These are phyloP conservation scores for Xiphias gladius DNA, from an alignment of 2,113 vertebrate species.

Conservation along the genomic window DNA sequence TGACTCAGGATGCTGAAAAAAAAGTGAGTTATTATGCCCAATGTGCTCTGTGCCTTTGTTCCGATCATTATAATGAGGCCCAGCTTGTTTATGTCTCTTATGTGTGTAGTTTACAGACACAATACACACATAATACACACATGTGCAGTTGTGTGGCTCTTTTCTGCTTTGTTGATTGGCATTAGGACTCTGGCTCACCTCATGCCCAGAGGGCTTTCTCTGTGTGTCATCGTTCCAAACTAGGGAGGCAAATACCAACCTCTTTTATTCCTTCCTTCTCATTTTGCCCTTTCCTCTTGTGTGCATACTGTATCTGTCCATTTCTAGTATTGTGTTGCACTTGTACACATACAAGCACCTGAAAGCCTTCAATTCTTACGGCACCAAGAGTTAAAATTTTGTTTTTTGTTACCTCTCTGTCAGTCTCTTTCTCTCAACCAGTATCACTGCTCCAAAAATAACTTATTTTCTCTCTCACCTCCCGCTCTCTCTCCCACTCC, in stretches of 20 bases:
- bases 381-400: neutral
- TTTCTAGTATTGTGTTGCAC: neutral
- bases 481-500: conserved; percentile 42
- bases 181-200: conserved; percentile 26
- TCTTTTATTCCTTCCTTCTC: conserved; percentile 29
- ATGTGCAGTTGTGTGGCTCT: neutral
- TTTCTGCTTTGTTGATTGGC: conserved; percentile 16
- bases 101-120: neutral
- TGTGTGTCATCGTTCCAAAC: conserved; percentile 6
- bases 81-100: conserved; percentile 42
- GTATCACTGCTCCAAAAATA: conserved; percentile 42
- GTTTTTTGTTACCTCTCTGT: neutral
- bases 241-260: conserved; percentile 35
- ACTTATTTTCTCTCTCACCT: conserved; percentile 27
- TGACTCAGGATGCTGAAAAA: conserved; percentile 38
- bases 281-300: conserved; percentile 7
- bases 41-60: conserved; percentile 54
- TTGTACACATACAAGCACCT: neutral
- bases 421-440: conserved; percentile 7
- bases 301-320: neutral
- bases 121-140: conserved; percentile 8
- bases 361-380: conserved; percentile 7
- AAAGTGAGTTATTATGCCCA: conserved; percentile 38
- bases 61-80: conserved; percentile 61
- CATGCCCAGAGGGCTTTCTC: conserved; percentile 12